A percentile compares a stretch with the other conserved stretches of the same genome.
Conservation (phyloP, 2,113 vertebrate species). For the Hyla sarda region DNA sequence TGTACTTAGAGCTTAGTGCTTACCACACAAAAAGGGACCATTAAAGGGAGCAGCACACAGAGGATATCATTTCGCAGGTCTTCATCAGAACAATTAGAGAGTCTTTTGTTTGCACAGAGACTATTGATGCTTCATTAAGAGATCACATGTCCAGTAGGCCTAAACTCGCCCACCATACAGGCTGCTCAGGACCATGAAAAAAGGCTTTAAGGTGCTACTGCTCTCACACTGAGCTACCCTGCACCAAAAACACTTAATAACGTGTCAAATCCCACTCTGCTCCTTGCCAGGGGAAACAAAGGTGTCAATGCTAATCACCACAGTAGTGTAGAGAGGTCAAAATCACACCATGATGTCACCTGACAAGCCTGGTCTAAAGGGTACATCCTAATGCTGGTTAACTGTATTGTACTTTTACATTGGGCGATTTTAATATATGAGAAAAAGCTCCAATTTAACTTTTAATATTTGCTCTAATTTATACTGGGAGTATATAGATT, state of each 20-base stretch:
- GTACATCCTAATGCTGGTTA: neutral
- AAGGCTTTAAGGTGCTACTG: neutral
- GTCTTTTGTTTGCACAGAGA: slow-evolving; percentile 35
- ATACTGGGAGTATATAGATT: no score
- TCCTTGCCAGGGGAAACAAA: slow-evolving; percentile 30
- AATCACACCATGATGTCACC: neutral
- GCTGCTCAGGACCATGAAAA: neutral
- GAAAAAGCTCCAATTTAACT: neutral
- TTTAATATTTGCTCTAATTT: no score
- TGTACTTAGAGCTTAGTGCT: neutral
- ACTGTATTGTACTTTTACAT: neutral
- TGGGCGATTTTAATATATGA: no score
- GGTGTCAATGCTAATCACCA: slow-evolving; percentile 44
- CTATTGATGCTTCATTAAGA: slow-evolving; percentile 38
- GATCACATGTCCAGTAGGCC: slow-evolving; percentile 37
- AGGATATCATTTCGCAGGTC: slow-evolving; percentile 47
- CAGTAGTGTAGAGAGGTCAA: slow-evolving; percentile 32
- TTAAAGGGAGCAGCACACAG: slow-evolving; percentile 23
- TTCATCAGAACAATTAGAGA: slow-evolving; percentile 24
- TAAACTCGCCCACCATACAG: neutral
- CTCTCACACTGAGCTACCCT: neutral
- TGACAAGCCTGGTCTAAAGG: neutral
- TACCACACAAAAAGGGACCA: neutral
- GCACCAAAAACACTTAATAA: slow-evolving; percentile 39
- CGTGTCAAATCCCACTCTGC: neutral